Evolutionary conservation across 2,888 invertebrate species (phyloP).

Genomic region (Stenodema calcarata): DNA sequence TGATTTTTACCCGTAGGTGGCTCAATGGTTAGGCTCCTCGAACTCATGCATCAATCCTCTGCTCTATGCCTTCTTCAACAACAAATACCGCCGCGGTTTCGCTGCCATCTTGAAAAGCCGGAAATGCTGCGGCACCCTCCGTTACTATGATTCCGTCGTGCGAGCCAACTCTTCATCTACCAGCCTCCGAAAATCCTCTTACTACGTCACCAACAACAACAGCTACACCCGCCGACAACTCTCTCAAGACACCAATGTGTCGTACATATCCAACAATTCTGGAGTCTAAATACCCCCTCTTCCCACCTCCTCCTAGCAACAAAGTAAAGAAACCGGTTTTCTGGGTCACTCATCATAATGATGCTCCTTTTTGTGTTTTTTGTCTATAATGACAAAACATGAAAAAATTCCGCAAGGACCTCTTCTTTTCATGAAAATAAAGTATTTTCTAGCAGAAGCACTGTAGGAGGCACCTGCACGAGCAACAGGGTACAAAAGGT

Average conservation of each 20-base stretch:
- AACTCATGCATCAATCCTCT: constrained; percentile 96
- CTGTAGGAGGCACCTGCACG: constrained; percentile 45
- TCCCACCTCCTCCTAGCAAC: not conserved
- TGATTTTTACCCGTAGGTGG: constrained; percentile 64
- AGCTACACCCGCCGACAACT: constrained; percentile 63
- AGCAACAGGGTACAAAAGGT: constrained; percentile 48
- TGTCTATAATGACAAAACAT: not conserved
- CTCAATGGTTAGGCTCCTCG: constrained; percentile 90
- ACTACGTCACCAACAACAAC: constrained; percentile 68
- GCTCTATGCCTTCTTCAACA: constrained; percentile 90
- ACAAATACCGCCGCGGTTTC: constrained; percentile 90
- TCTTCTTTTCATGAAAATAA: not conserved
- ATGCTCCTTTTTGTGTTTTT: not conserved
- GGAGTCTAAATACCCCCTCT: constrained; percentile 66
- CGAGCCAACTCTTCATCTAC: constrained; percentile 81
- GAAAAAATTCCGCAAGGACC: not conserved
- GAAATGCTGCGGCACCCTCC: constrained; percentile 82
- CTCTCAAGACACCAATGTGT: constrained; percentile 66
- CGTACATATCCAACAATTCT: constrained; percentile 75
- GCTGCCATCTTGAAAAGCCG: constrained; percentile 85
- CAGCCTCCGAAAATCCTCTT: constrained; percentile 79
- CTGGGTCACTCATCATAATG: not conserved
- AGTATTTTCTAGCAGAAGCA: constrained; percentile 37
- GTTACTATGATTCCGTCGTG: constrained; percentile 86
- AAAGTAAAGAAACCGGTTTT: not conserved